Percentiles rank a stretch among this genome's conserved stretches.
Conservation (phyloP, 2,888 invertebrate species). For the Habroteleia sp. region DNA sequence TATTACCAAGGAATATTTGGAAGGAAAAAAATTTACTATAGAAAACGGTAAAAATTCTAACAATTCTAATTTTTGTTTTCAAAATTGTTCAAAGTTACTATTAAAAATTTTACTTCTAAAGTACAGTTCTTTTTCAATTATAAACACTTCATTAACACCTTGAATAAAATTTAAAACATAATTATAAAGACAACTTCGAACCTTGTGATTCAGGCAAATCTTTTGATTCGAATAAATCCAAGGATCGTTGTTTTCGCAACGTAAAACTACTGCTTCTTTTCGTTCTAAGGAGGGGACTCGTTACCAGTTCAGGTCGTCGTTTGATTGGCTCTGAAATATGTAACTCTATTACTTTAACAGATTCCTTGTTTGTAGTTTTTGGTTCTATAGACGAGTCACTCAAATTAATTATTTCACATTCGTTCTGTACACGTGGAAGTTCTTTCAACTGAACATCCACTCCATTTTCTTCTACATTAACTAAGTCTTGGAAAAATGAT, state of each 20-base stretch:
- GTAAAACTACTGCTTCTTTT: slow-evolving; percentile 80
- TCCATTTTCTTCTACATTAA: slow-evolving; percentile 64
- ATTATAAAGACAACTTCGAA: slow-evolving; percentile 53
- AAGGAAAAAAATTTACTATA: too few species aligned
- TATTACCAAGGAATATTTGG: too few species aligned
- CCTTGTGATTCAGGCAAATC: slow-evolving; percentile 18
- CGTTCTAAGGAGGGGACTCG: slow-evolving; percentile 84
- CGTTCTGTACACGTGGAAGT: slow-evolving; percentile 73
- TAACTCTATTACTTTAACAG: slow-evolving; percentile 81
- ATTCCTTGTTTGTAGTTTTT: slow-evolving; percentile 67
- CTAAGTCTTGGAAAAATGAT: slow-evolving; percentile 73
- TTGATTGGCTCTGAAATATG: slow-evolving; percentile 83
- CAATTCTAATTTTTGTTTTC: too few species aligned
- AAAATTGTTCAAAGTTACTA: too few species aligned
- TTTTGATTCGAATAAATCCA: too few species aligned
- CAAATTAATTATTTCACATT: slow-evolving; percentile 73
- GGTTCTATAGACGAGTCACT: slow-evolving; percentile 69
- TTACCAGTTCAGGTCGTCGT: slow-evolving; percentile 73
- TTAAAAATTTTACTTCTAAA: too few species aligned
- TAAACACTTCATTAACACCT: slow-evolving; percentile 3
- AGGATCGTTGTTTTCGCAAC: slow-evolving; percentile 48
- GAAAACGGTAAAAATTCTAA: too few species aligned
- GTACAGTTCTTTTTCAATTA: too few species aligned
- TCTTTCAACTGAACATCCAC: slow-evolving; percentile 70
- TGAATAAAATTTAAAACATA: neutral